Evolutionary conservation across 2,888 invertebrate genomes (phyloP).

Genomic region (Pyrrhia umbra): DNA sequence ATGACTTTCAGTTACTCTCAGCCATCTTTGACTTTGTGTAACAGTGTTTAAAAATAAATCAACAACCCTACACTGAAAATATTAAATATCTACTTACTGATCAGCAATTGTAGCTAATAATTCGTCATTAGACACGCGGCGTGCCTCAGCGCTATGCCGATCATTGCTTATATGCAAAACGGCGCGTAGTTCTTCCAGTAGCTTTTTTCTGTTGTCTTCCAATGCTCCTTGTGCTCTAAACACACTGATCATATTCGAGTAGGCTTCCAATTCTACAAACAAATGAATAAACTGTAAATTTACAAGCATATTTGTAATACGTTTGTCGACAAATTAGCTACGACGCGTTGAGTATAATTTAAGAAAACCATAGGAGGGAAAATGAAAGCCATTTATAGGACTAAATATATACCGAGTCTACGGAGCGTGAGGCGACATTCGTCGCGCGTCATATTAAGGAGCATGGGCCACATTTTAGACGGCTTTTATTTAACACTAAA

Average conservation of each 20-base stretch:
- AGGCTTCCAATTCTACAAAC: slow-evolving; percentile 96
- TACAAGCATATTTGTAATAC: slow-evolving; percentile 56
- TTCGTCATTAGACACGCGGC: slow-evolving; percentile 98
- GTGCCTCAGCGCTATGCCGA: slow-evolving; percentile 97
- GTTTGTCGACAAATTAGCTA: slow-evolving; percentile 66
- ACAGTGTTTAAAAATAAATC: slow-evolving; percentile 84
- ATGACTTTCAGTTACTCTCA: slow-evolving; percentile 73
- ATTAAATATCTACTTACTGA: slow-evolving; percentile 91
- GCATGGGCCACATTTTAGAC: slow-evolving; percentile 91
- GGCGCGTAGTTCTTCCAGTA: slow-evolving; percentile 95
- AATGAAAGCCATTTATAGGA: slow-evolving; percentile 87
- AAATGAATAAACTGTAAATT: slow-evolving; percentile 70
- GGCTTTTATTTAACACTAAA: slow-evolving; percentile 75
- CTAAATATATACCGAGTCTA: slow-evolving; percentile 94
- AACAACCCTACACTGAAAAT: slow-evolving; percentile 69
- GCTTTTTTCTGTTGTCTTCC: slow-evolving; percentile 95
- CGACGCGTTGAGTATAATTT: slow-evolving; percentile 71
- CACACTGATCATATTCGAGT: slow-evolving; percentile 96
- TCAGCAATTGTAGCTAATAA: slow-evolving; percentile 96
- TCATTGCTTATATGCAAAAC: slow-evolving; percentile 96
- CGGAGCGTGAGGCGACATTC: slow-evolving; percentile 97
- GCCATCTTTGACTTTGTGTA: slow-evolving; percentile 85
- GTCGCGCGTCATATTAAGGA: slow-evolving; percentile 96
- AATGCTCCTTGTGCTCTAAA: slow-evolving; percentile 97
- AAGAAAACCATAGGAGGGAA: slow-evolving; percentile 89